Percentiles rank a stretch among this genome's conserved stretches.
Conservation (phyloP, 1,140 invertebrate genomes). For the Amyelois transitella region DNA sequence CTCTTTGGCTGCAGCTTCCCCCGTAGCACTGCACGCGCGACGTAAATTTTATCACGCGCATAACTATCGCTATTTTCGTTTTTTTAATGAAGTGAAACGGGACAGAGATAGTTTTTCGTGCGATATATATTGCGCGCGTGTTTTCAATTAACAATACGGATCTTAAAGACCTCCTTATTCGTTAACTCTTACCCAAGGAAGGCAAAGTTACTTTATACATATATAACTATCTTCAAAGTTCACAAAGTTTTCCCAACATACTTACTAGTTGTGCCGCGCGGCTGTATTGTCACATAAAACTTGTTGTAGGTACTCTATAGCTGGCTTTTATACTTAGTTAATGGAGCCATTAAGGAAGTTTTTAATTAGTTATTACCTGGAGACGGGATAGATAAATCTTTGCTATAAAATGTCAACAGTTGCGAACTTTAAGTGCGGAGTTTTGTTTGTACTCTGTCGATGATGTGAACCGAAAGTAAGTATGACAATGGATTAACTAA, state of each 20-base stretch:
- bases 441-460: neutral
- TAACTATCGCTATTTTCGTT: too few relatives aligned
- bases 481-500: too few relatives aligned
- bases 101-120: too few relatives aligned
- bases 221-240: neutral
- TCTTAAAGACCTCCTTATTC: too few relatives aligned
- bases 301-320: neutral
- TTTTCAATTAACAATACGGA: too few relatives aligned
- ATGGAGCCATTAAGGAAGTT: neutral
- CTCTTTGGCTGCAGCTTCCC: too few relatives aligned
- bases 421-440: neutral
- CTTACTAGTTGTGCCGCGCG: neutral
- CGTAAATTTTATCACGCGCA: too few relatives aligned
- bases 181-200: too few relatives aligned
- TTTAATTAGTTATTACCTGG: neutral
- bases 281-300: neutral
- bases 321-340: neutral
- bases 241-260: neutral
- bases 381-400: neutral
- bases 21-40: too few relatives aligned
- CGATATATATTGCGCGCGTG: too few relatives aligned
- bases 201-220: too few relatives aligned
- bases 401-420: neutral
- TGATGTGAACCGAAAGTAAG: neutral
- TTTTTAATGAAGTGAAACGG: too few relatives aligned